Base-by-base conservation (phyloP, 2,888 invertebrate genomes). In the Tuta absoluta region DNA sequence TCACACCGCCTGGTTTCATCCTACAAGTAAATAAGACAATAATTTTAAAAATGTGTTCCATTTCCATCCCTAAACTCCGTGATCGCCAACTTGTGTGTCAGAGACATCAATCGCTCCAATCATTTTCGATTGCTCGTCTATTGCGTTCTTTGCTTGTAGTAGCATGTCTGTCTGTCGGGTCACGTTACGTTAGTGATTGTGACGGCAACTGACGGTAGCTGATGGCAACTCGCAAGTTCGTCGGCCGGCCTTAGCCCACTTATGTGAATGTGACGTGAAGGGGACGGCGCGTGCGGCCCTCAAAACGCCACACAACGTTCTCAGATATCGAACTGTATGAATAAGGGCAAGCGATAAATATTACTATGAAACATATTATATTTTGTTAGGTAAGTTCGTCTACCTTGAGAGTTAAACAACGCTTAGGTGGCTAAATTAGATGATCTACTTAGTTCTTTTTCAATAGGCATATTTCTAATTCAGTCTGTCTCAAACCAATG, bases 231-330 rank as follows among this genome's bases (percentile, higher is more conserved):
- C 14, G 75, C 71, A 72, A 79, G 90, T 85, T 91, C 89, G 84
- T 81, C 76, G 88, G 74, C 85, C 91, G 89, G 87, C 91, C 91
- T 91, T 91, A 89, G 89, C 91, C 90, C 78, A 90, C 78, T 86
- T 89, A 81, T 79, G 76, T 84, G 82, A 33, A 83, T 82, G 86
- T 85, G 19, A 53, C 82, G 86, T 84, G 89, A 88, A 89, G 89
- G 86, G 89, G 86, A 82, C 78, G 79, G 79, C 77, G 72, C 69
- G 63, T 51, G 60, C 53, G 53, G 53, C 21, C 51, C 28, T 51
- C 21, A 12, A 33, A 62, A 62, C 38, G 17, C 33, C 51, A 17
- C 33, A 51, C 21, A 62, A 62, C 10, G 33, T 49, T 61, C 28
- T 49, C 21, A 14, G 24, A 45, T n/a, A 45, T 59, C 24, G 21